A percentile compares a stretch with the other conserved stretches of the same genome.
Conservation (phyloP, 2,888 invertebrate species). For the Mythimna vitellina region DNA sequence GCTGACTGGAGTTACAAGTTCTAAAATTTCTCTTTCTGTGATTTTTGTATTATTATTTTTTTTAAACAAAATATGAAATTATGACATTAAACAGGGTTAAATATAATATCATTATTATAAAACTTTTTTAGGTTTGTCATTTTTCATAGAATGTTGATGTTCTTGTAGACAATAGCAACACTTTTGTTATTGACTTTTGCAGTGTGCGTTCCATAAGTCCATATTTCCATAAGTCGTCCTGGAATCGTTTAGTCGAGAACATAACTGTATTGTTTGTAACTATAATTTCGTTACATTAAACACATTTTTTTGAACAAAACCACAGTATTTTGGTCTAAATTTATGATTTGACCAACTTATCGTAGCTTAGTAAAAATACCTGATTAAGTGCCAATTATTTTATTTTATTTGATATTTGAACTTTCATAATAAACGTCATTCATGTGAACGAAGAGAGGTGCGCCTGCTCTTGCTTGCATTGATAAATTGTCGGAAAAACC, state of each 20-base stretch:
- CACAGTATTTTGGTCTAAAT: not conserved
- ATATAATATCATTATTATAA: too few species aligned
- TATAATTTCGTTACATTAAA: too few species aligned
- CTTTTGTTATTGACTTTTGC: slow-evolving; percentile 49
- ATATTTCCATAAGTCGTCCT: not conserved
- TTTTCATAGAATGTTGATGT: too few species aligned
- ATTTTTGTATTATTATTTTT: too few species aligned
- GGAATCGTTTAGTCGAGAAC: too few species aligned
- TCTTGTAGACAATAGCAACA: slow-evolving; percentile 10
- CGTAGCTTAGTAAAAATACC: not conserved
- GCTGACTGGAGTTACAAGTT: too few species aligned
- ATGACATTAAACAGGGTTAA: too few species aligned
- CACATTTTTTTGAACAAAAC: not conserved
- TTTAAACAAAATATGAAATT: too few species aligned
- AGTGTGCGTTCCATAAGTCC: slow-evolving; percentile 37
- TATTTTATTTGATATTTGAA: slow-evolving; percentile 37
- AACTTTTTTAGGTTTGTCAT: too few species aligned
- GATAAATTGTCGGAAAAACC: slow-evolving; percentile 73
- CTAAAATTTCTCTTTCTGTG: too few species aligned
- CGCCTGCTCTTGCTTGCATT: slow-evolving; percentile 65
- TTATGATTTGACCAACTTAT: not conserved
- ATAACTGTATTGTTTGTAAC: too few species aligned
- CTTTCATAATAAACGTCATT: slow-evolving; percentile 64
- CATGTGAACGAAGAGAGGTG: slow-evolving; percentile 66
- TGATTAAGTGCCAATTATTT: not conserved